These are phyloP conservation scores for Callionymus lyra DNA, from an alignment of 2,113 vertebrate genomes.

Conservation along the genomic window DNA sequence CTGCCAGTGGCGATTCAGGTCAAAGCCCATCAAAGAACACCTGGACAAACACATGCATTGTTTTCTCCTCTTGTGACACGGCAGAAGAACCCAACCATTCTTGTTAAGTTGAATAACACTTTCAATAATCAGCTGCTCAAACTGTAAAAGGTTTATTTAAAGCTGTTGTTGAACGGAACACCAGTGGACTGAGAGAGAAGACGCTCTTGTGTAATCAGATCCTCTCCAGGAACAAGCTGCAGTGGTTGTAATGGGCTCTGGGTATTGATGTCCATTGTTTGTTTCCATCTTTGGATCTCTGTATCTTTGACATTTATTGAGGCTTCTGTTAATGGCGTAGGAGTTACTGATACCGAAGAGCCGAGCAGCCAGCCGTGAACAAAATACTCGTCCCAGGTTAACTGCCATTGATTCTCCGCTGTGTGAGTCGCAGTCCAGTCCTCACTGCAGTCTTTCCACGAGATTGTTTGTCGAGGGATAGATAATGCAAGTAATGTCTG, in stretches of 20 bases:
- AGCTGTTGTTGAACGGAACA: neutral
- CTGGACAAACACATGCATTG: constrained; percentile 54
- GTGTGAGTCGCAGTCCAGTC: constrained; percentile 29
- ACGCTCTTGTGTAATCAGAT: neutral
- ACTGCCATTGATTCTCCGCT: constrained; percentile 53
- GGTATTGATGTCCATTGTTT: constrained; percentile 11
- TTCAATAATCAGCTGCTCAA: no score
- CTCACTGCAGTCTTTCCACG: constrained; percentile 11
- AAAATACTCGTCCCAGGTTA: constrained; percentile 55
- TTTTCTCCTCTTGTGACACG: no score
- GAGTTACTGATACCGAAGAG: constrained; percentile 35
- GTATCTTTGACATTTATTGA: constrained; percentile 49
- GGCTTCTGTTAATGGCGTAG: constrained; percentile 23
- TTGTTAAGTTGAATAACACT: no score
- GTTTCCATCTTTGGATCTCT: constrained; percentile 18
- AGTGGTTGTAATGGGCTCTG: constrained; percentile 16
- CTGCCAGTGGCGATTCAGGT: constrained; percentile 95
- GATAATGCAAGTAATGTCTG: no score
- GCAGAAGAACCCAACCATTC: no score
- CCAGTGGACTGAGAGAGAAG: neutral
- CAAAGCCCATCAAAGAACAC: constrained; percentile 95
- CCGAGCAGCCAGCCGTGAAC: constrained; percentile 30
- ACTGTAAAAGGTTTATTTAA: no score
- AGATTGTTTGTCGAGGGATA: neutral
- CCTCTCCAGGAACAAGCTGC: neutral